These are phyloP conservation scores for Hippocampus mohnikei DNA, from an alignment of 2,113 vertebrate species.

Conservation along the genomic window DNA sequence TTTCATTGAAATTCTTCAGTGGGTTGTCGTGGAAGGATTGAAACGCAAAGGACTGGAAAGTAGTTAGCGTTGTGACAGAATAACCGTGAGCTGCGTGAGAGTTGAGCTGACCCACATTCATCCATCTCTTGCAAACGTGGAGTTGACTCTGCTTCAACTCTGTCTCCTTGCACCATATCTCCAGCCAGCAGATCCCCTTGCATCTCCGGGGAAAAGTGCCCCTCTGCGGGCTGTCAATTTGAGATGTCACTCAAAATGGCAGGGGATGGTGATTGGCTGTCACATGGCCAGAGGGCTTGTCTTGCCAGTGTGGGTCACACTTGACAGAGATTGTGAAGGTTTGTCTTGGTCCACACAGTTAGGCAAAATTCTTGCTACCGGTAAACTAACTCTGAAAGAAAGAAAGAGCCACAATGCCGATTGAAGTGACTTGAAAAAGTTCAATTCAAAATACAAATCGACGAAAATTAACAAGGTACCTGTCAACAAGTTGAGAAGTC, in stretches of 20 bases:
- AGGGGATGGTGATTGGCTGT: slow-evolving; percentile 30
- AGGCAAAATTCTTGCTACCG: not conserved
- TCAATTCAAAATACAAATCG: not conserved
- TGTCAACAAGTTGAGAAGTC: no score
- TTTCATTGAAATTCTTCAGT: no score
- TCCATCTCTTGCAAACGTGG: slow-evolving; percentile 5
- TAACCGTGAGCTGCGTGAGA: not conserved
- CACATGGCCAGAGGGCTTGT: slow-evolving; percentile 36
- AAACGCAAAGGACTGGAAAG: not conserved
- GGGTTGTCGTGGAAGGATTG: not conserved
- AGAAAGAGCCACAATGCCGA: not conserved
- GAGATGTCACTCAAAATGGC: slow-evolving; percentile 39
- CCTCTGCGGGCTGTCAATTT: slow-evolving; percentile 45
- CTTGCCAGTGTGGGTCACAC: slow-evolving; percentile 19
- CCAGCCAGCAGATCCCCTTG: slow-evolving; percentile 36
- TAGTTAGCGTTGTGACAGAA: not conserved
- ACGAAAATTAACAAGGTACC: not conserved
- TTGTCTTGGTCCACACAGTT: not conserved
- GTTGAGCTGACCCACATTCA: slow-evolving; percentile 16
- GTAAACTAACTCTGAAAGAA: not conserved
- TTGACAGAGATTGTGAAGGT: slow-evolving; percentile 10
- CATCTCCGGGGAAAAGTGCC: slow-evolving; percentile 28
- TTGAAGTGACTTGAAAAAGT: not conserved
- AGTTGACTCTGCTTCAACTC: slow-evolving; percentile 20
- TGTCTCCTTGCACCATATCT: slow-evolving; percentile 45